Conservation (phyloP, 2,113 vertebrate species). For the Poeciliopsis occidentalis region DNA sequence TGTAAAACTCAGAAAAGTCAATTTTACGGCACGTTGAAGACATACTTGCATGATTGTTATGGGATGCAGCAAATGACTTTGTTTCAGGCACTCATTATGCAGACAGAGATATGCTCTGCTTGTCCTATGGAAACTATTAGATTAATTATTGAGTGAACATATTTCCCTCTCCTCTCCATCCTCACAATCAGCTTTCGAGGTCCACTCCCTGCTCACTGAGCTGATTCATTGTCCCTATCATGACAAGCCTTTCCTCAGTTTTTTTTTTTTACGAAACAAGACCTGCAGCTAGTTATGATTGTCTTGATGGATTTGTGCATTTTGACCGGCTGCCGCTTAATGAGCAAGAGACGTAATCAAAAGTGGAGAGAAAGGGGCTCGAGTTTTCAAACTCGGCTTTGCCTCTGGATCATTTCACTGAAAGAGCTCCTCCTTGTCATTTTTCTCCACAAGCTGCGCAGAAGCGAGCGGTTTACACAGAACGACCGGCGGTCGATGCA, state of each 20-base stretch:
- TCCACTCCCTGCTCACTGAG: conserved; percentile 66
- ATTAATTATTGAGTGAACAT: conserved; percentile 76
- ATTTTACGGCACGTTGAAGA: conserved; percentile 9
- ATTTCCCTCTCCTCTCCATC: conserved; percentile 61
- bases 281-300: conserved; percentile 75
- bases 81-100: conserved; percentile 72
- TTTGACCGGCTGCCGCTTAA: conserved; percentile 59
- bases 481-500: conserved; percentile 37
- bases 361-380: conserved; percentile 14
- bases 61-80: conserved; percentile 63
- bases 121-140: conserved; percentile 75
- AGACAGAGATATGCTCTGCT: conserved; percentile 66
- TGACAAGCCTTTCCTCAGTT: conserved; percentile 47
- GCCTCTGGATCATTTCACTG: conserved; percentile 48
- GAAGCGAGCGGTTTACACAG: conserved; percentile 64
- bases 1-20: too few species aligned
- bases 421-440: conserved; percentile 36
- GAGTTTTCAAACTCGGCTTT: conserved; percentile 41
- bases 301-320: conserved; percentile 70
- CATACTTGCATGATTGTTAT: conserved; percentile 49
- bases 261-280: conserved; percentile 45
- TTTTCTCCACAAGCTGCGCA: conserved; percentile 49
- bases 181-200: conserved; percentile 57
- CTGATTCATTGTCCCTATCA: conserved; percentile 59
- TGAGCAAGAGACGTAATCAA: conserved; percentile 60